A percentile compares a stretch with the other conserved stretches of the same genome.
phyloP scores from a whole-genome alignment of 1,140 invertebrate genomes.

The Portunus trituberculatus region DNA sequence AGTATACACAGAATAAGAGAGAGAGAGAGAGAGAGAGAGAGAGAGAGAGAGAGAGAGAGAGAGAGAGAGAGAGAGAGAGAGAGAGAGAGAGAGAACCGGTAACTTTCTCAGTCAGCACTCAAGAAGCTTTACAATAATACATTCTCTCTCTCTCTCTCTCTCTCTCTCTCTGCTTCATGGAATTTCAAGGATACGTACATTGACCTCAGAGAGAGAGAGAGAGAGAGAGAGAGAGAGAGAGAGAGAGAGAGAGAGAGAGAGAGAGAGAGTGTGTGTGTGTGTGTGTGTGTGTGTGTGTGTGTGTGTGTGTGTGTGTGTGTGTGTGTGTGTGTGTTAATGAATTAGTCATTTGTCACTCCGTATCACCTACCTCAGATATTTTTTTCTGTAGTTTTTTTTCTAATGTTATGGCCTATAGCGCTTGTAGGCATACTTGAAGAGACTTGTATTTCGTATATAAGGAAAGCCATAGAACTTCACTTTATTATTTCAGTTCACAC shows the following conservation, averaged over 20 bases:
- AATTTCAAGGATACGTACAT: neutral
- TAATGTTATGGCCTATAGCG: no score
- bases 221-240: neutral
- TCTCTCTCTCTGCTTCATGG: neutral
- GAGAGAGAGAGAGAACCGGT: neutral
- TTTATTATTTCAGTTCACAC: no score
- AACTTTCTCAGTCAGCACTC: neutral
- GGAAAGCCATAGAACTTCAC: no score
- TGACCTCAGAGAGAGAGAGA: conserved; percentile 11
- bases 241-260: neutral
- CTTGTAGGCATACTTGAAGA: no score
- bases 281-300: neutral
- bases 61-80: neutral
- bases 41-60: neutral
- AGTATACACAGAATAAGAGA: neutral
- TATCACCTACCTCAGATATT: no score
- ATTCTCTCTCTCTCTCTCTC: conserved; percentile 6
- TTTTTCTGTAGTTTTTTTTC: no score
- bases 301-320: neutral
- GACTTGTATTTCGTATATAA: no score
- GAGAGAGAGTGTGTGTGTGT: neutral
- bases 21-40: neutral
- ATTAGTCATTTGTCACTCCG: no score
- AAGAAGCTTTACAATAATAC: no score
- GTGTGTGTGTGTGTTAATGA: neutral